Base-by-base conservation (phyloP, 2,888 invertebrate species). In the Kryphioiulus occultus region DNA sequence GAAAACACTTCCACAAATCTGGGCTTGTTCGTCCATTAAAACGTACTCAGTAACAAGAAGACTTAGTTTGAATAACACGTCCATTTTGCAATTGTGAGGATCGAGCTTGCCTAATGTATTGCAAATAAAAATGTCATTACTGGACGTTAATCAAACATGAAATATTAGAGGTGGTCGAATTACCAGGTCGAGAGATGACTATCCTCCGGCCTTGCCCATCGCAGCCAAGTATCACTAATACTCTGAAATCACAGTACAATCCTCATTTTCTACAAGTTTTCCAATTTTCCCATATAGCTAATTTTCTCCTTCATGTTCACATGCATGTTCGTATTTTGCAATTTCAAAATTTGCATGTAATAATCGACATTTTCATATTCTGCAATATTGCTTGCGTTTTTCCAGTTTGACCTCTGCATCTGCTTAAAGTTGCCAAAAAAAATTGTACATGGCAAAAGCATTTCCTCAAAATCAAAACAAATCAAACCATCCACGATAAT, bases 131-230 rank as follows among this genome's bases (percentile, higher is more conserved):
- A 12, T 9, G 12, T 22, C 22, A 10, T 2, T 12, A 1, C n/a
- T 12, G 26, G 68, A 53, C 15, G n/a, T 3, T 26, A 4, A 44
- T 9, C 15, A 30, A 26, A 12, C 83, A 86, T n/a, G 30, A 47
- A 86, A n/a, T 1, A 35, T 17, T 9, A 39, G 39, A 39, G 9
- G 15, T 32, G 9, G 19, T 32, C 17, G 22, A 84, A 84, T 84
- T 84, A 87, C 87, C 85, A 47, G 85, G 15, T 87, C 68, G 19
- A 0, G 30, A 53, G 17, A 87, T n/a, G 12, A 87, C n/a, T 94
- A 93, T 91, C 95, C 95, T 90, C 95, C 94, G 90, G 94, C 94
- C n/a, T 93, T 90, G 89, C 94, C 90, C 87, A 93, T 90, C 88
- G 94, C 93, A 90, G 95, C 95, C 88, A 0, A 87, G 35, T 19